Evolutionary conservation across 2,113 vertebrate species (phyloP), one percentile per base, ranked within the genome.

Genomic region (Ammodytes dubius): DNA sequence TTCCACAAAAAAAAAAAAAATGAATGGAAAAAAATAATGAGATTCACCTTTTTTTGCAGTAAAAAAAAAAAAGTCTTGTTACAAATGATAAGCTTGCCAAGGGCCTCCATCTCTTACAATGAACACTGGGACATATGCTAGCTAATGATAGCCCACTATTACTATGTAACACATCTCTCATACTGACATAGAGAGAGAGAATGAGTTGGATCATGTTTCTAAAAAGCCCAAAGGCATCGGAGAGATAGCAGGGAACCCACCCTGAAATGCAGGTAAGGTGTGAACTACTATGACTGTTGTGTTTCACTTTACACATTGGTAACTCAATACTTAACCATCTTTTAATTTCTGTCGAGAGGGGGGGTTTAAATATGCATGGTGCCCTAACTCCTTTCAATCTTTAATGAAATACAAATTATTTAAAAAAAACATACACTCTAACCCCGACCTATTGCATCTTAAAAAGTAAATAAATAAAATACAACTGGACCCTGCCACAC

Each of bases 381-480:
- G 68, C 69, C 63, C 70, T 52, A 47, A 64, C 45, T 70, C 49
- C n/a, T 27, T 84, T 92, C 43, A 89, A 90, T 89, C 11, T 89
- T 93, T 88, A 59, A 93, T 89, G 77, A 81, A 86, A 88, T 87
- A 88, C 84, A 91, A 92, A 94, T 93, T 87, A 93, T 92, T 89
- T 83, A 92, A 89, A 89, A 89, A 27, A 27, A 78, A 84, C 53
- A 77, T 70, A 85, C 45, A 82, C 86, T 83, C 81, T 71, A 85
- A 75, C n/a, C 57, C n/a, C 11, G 56, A 37, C 74, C 19, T 52
- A 81, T 54, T 60, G 45, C 19, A 14, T 74, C 57, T 70, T 50
- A 60, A 77, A 83, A 50, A 82, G 2, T 27, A 27, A 27, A 27
- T 27, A 27, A 27, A 27, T 27, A 27, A 27, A 27, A 42, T 72